These are phyloP conservation scores for Glandiceps talaboti DNA, from an alignment of 53 echinoderm and acorn worm genomes.

Conservation along the genomic window DNA sequence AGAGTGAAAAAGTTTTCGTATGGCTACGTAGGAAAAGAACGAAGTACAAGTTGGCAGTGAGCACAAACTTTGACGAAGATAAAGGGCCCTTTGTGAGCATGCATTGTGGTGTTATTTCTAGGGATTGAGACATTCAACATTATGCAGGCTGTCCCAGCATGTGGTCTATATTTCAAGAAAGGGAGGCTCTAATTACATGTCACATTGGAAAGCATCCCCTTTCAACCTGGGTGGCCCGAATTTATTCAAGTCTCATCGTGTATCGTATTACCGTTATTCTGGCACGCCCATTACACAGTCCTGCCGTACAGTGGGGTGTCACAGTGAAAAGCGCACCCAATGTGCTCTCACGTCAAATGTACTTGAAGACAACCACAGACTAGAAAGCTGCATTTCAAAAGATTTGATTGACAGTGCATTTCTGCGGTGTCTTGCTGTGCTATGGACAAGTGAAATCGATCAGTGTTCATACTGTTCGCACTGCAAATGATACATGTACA, in stretches of 20 bases:
- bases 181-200: neutral
- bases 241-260: neutral
- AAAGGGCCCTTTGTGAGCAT: neutral
- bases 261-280: neutral
- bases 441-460: neutral
- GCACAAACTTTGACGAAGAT: neutral
- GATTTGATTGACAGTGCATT: neutral
- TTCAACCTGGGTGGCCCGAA: neutral
- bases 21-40: too few species aligned
- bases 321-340: neutral
- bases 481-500: too few species aligned
- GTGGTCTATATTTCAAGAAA: neutral
- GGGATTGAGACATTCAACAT: neutral
- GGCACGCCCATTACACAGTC: neutral
- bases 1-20: too few species aligned
- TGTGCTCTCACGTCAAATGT: neutral
- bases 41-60: too few species aligned
- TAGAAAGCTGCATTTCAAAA: neutral
- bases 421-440: neutral
- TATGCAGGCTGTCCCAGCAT: neutral
- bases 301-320: neutral
- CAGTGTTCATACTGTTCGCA: neutral
- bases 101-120: neutral
- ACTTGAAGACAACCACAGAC: neutral
- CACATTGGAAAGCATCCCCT: neutral